phyloP scores from a whole-genome alignment of 1,140 invertebrate genomes.

The Euborellia annulipes region DNA sequence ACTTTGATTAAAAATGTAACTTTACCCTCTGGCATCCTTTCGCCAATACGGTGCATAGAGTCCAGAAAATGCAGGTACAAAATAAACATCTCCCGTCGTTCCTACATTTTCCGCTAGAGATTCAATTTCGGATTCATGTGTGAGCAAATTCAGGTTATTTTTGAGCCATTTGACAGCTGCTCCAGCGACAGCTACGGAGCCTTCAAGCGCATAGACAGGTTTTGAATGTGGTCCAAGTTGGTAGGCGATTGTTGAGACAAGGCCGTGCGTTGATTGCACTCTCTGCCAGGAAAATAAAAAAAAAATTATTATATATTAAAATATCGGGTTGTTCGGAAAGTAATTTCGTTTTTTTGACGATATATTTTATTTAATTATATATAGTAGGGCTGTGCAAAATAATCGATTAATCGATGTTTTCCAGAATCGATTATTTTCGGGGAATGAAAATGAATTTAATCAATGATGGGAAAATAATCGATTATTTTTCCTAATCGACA shows the following conservation, averaged over 20 bases:
- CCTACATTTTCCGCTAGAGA: constrained; percentile 52
- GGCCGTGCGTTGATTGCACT: constrained; percentile 69
- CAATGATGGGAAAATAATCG: too few species aligned
- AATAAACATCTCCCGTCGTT: constrained; percentile 74
- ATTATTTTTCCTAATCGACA: too few species aligned
- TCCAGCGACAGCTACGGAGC: constrained; percentile 86
- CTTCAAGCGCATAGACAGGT: constrained; percentile 78
- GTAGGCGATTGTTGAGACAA: constrained; percentile 88
- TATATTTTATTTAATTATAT: constrained; percentile 3
- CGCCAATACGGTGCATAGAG: constrained; percentile 92
- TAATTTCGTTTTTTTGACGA: too few species aligned
- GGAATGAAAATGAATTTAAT: too few species aligned
- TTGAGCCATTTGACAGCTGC: constrained; percentile 77
- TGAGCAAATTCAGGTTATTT: constrained; percentile 69
- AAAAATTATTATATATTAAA: constrained; percentile 2
- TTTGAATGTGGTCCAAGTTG: constrained; percentile 64
- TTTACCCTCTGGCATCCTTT: constrained; percentile 70
- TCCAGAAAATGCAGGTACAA: constrained; percentile 88
- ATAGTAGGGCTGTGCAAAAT: too few species aligned
- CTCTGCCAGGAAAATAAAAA: constrained; percentile 36
- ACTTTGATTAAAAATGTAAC: neutral
- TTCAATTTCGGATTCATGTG: constrained; percentile 58
- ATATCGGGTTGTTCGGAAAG: too few species aligned
- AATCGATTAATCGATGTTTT: constrained; percentile 1
- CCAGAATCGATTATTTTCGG: constrained; percentile 2